Evolutionary conservation across 2,888 invertebrate species (phyloP).

Genomic region (Halictus ligatus): DNA sequence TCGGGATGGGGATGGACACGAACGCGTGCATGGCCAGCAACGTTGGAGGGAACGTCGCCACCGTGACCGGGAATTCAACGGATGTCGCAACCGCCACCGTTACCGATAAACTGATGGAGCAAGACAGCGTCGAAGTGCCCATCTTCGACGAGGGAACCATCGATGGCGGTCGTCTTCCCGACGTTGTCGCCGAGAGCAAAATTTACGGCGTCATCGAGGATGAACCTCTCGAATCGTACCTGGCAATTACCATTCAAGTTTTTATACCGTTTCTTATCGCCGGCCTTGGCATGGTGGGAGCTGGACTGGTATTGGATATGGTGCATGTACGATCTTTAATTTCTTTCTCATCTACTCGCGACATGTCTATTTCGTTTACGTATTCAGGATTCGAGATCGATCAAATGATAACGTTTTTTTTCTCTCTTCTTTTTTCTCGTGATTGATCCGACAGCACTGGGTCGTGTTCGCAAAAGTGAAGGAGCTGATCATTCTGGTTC

Average conservation of each 20-base stretch:
- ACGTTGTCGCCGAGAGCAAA: conserved; percentile 86
- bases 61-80: not conserved
- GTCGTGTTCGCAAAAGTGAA: conserved; percentile 89
- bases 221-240: conserved; percentile 86
- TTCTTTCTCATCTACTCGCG: not conserved
- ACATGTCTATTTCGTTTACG: not conserved
- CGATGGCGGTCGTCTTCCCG: conserved; percentile 85
- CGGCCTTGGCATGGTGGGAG: conserved; percentile 92
- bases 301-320: conserved; percentile 90
- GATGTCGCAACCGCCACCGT: not conserved
- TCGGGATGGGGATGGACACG: conserved; percentile 22
- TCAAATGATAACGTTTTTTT: not conserved
- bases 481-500: conserved; percentile 91
- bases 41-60: not conserved
- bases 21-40: conserved; percentile 44
- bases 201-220: conserved; percentile 79
- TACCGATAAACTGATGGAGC: conserved; percentile 40
- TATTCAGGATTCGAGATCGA: not conserved
- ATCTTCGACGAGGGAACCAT: conserved; percentile 76
- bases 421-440: no score
- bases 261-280: conserved; percentile 90
- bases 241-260: conserved; percentile 88
- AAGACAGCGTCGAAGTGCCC: conserved; percentile 77
- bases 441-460: conserved; percentile 87
- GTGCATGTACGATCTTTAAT: conserved; percentile 87